These are phyloP conservation scores for Prionailurus viverrinus DNA, from an alignment of 2,113 vertebrate species.

Conservation along the genomic window DNA sequence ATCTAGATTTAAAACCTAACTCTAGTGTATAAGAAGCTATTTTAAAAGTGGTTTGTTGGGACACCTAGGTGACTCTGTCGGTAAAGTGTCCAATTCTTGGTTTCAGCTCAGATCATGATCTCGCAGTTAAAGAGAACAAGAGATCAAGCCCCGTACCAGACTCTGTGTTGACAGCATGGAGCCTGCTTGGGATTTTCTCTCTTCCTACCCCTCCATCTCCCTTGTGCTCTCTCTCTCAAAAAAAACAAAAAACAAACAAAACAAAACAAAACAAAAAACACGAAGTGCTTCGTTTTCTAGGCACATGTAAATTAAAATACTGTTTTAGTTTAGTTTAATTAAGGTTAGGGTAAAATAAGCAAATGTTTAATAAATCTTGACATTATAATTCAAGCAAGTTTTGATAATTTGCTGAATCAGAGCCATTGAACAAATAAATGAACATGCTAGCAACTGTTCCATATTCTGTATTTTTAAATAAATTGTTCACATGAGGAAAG, in stretches of 20 bases:
- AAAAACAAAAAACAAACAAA: no score
- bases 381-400: neutral
- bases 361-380: neutral
- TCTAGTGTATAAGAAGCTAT: neutral
- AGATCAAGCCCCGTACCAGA: no score
- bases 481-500: neutral
- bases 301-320: neutral
- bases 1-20: neutral
- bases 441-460: neutral
- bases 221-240: no score
- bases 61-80: no score
- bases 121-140: no score
- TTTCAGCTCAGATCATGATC: no score
- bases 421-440: neutral
- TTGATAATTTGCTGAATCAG: neutral
- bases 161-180: no score
- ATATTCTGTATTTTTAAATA: neutral
- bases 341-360: neutral
- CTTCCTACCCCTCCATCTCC: no score
- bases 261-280: neutral
- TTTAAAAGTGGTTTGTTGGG: no score
- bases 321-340: neutral
- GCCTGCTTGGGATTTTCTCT: no score
- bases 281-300: neutral
- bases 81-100: no score